These are phyloP conservation scores for Parnassius mnemosyne DNA, from an alignment of 2,888 invertebrate genomes.

Conservation along the genomic window DNA sequence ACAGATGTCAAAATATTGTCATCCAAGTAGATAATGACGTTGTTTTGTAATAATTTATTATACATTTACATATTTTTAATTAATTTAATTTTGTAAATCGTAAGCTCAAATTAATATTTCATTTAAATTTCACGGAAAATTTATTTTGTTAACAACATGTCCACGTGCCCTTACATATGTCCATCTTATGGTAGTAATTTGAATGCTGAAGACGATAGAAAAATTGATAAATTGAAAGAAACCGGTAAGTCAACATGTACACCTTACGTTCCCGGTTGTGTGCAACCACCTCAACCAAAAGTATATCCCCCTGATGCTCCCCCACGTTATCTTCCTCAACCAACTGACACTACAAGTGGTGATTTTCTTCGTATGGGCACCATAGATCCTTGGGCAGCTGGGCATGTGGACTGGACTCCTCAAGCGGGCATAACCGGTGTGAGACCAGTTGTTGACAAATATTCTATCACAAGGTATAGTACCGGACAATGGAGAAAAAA, in stretches of 20 bases:
- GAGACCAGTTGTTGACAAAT: conserved; percentile 88
- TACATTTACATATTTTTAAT: no score
- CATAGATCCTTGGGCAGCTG: conserved; percentile 87
- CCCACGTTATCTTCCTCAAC: conserved; percentile 65
- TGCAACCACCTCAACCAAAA: conserved; percentile 54
- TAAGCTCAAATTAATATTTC: conserved; percentile 45
- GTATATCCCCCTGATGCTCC: conserved; percentile 59
- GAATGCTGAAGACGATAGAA: conserved; percentile 5
- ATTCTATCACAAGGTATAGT: conserved; percentile 87
- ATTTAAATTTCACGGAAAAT: conserved; percentile 38
- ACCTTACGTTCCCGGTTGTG: conserved; percentile 59
- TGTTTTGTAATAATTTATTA: conserved; percentile 22
- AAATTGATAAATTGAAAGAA: conserved; percentile 34
- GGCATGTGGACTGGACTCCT: conserved; percentile 87
- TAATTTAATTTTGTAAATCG: conserved; percentile 5
- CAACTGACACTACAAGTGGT: conserved; percentile 65
- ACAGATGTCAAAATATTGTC: not conserved
- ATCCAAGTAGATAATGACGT: conserved; percentile 12
- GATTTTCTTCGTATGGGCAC: conserved; percentile 68
- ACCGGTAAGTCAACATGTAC: conserved; percentile 32
- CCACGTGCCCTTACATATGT: conserved; percentile 61
- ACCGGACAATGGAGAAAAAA: conserved; percentile 86
- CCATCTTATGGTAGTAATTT: conserved; percentile 33
- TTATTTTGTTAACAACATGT: conserved; percentile 33
- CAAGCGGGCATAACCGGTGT: conserved; percentile 86